A percentile compares a stretch with the other conserved stretches of the same genome.
Conservation (phyloP, 2,113 vertebrate genomes). For the Apistogramma diplotaenia region DNA sequence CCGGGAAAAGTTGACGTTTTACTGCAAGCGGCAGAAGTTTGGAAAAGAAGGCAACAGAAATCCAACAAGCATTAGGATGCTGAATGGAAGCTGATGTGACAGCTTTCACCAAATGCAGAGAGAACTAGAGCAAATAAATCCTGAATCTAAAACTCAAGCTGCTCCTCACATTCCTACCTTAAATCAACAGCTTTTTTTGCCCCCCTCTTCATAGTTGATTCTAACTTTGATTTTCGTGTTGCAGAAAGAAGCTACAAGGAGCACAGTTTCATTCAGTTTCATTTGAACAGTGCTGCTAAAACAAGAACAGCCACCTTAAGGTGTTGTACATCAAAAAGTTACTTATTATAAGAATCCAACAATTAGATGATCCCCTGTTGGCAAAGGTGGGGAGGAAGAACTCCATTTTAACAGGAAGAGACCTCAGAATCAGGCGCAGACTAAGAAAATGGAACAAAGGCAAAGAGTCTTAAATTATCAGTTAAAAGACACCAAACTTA, state of each 20-base stretch:
- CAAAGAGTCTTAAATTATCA: not conserved
- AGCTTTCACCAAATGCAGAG: constrained; percentile 23
- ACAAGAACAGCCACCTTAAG: not conserved
- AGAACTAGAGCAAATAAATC: constrained; percentile 3
- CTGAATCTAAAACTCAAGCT: not conserved
- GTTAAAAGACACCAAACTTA: not conserved
- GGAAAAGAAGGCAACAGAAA: not conserved
- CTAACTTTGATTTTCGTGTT: not conserved
- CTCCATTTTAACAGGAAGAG: not conserved
- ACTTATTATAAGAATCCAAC: not conserved
- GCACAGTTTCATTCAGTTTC: not conserved
- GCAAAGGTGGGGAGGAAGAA: not conserved
- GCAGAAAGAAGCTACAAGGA: not conserved
- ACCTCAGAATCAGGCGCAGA: not conserved
- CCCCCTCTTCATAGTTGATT: not conserved
- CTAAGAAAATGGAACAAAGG: not conserved
- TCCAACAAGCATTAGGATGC: constrained; percentile 13
- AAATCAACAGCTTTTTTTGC: not conserved
- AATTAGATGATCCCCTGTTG: not conserved
- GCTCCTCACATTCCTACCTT: not conserved
- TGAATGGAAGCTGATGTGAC: constrained; percentile 30
- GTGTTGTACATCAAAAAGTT: not conserved
- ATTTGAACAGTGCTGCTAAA: not conserved
- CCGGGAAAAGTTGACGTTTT: constrained; percentile 6
- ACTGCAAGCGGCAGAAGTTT: constrained; percentile 16